Percentiles rank a stretch among this genome's conserved stretches.
Conservation (phyloP, 2,113 vertebrate genomes). For the Tragelaphus imberbis region DNA sequence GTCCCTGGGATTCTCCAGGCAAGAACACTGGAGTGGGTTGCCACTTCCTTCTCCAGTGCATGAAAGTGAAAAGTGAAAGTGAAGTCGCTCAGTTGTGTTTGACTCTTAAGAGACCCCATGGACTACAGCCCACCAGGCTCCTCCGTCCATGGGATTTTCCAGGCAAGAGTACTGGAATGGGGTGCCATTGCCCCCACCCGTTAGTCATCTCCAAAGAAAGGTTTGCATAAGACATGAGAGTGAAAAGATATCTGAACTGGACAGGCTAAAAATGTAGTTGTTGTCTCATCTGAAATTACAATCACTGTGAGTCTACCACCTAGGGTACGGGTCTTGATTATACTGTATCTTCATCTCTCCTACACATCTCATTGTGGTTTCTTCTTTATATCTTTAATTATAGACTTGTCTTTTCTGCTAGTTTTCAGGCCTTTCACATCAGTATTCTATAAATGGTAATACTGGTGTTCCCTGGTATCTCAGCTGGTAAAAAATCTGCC, state of each 20-base stretch:
- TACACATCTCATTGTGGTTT: neutral
- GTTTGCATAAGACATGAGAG: slow-evolving; percentile 70
- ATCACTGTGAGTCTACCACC: neutral
- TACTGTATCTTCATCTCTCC: neutral
- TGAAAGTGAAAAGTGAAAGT: too few species aligned
- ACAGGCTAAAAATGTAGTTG: slow-evolving; percentile 57
- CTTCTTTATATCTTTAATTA: neutral
- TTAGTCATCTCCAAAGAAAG: slow-evolving; percentile 75
- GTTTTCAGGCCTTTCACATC: neutral
- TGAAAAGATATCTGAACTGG: slow-evolving; percentile 54
- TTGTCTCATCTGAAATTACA: neutral
- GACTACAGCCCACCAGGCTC: too few species aligned
- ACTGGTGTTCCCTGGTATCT: neutral
- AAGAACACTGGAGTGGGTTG: too few species aligned
- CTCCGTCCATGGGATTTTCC: too few species aligned
- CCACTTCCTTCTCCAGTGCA: too few species aligned
- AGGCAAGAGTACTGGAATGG: too few species aligned
- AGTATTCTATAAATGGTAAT: neutral
- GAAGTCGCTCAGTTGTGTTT: accelerated
- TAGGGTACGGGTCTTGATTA: neutral
- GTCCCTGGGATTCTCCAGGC: too few species aligned
- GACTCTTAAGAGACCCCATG: too few species aligned
- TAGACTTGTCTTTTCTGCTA: neutral
- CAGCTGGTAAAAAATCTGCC: neutral
- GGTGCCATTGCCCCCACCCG: neutral